Evolutionary conservation across 2,888 invertebrate species (phyloP), one percentile per base, ranked within the genome.

Genomic region (Diadromus collaris): DNA sequence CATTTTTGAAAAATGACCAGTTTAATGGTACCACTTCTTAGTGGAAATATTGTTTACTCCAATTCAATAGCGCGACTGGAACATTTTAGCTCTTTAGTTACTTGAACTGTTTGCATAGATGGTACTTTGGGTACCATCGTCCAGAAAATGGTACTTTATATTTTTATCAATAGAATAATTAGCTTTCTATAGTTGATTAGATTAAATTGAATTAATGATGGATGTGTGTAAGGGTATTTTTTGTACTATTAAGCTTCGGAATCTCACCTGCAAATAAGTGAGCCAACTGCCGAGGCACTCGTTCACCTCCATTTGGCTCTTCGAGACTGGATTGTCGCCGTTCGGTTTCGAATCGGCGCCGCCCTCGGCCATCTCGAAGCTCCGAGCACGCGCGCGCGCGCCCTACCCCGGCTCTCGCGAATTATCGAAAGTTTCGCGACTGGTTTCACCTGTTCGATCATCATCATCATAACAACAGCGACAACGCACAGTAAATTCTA

Each of bases 241-340:
- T 56, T 56, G 29, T 16, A 16, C 4, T 16, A 54, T 19, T 16
- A 38, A 72, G 51, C 2, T 34, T 51, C 16, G 21, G 13, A 51
- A 38, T 84, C 83, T 65, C 81, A 91, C 90, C 90, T 91, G 90
- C 75, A 91, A 86, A 85, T 90, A 91, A 72, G 87, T 87, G 27
- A 90, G 83, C 90, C 90, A 91, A 82, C 88, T 90, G 68, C 88
- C 87, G 60, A 90, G 87, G 84, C 90, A 90, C 84, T 91, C 90
- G 81, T 90, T 89, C 79, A 90, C 85, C 78, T 90, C 90, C 81
- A 86, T 87, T 83, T 89, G 90, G 83, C 84, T 86, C 67, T 87
- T 88, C 29, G 87, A 85, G 78, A 86, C 84, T 84, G 89, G 88
- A 88, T 87, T 89, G 80, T 90, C 89, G 44, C 85, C 85, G 73